phyloP scores from a whole-genome alignment of 2,888 invertebrate genomes.

The Oscheius sp. region DNA sequence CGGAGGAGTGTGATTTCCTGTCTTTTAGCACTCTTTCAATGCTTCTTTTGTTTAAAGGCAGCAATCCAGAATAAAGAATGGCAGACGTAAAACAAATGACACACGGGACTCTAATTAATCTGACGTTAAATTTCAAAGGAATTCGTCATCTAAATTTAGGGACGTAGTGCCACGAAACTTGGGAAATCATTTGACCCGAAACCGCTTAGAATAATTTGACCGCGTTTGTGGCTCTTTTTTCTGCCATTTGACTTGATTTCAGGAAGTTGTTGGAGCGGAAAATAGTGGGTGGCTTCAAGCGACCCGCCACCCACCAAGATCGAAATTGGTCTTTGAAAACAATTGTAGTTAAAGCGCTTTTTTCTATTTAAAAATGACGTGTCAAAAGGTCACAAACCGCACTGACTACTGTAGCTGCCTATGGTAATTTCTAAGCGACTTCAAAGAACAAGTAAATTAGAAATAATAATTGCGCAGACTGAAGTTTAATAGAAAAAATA shows the following conservation, averaged over 20 bases:
- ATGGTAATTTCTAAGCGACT: background rate
- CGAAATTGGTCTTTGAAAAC: too few species aligned
- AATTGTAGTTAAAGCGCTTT: too few species aligned
- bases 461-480: too few species aligned
- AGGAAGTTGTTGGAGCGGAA: background rate
- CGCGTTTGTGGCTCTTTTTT: background rate
- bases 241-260: background rate
- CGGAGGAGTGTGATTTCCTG: background rate
- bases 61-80: background rate
- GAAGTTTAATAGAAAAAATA: too few species aligned
- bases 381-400: background rate
- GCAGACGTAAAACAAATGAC: too few species aligned
- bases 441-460: too few species aligned
- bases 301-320: background rate
- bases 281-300: background rate
- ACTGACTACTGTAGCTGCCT: background rate
- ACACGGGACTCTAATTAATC: too few species aligned
- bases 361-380: background rate
- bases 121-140: too few species aligned
- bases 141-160: too few species aligned
- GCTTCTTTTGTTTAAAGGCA: conserved; percentile 16
- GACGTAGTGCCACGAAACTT: too few species aligned
- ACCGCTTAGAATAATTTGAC: too few species aligned
- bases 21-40: conserved; percentile 5
- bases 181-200: too few species aligned